These are phyloP conservation scores for Cryptotis parvus DNA, from an alignment of 2,113 vertebrate species.

Conservation along the genomic window DNA sequence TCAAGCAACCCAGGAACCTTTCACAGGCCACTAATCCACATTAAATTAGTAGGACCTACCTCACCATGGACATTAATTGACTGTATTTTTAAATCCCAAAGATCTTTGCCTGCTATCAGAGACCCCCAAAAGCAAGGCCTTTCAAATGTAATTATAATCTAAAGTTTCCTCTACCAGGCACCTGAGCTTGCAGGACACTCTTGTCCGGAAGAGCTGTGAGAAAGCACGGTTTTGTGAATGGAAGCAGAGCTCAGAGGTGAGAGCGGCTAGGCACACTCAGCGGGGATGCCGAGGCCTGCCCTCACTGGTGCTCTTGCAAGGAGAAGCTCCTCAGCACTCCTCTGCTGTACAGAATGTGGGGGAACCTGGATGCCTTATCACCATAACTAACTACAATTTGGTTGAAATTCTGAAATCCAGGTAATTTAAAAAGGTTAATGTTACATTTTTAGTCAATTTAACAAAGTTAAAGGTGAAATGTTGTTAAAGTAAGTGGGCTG, in stretches of 20 bases:
- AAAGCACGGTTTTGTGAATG: slow-evolving; percentile 13
- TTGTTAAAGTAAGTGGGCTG: not conserved
- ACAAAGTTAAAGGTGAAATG: not conserved
- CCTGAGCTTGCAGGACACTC: not conserved
- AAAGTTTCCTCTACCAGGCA: not conserved
- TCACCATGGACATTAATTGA: not conserved
- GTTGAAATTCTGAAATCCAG: slow-evolving; percentile 9
- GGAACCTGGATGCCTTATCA: not conserved
- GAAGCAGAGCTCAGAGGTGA: slow-evolving; percentile 26
- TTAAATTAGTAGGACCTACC: not conserved
- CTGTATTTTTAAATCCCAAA: slow-evolving; percentile 35
- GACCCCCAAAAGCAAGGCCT: not conserved
- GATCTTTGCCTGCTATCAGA: not conserved
- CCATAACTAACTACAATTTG: not conserved
- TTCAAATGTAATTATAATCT: not conserved
- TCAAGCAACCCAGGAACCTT: not conserved
- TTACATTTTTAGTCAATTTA: slow-evolving; percentile 31
- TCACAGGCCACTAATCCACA: not conserved
- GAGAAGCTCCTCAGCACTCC: not conserved
- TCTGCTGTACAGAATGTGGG: not conserved
- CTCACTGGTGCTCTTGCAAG: not conserved
- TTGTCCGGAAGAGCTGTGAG: slow-evolving; percentile 35
- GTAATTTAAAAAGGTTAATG: slow-evolving; percentile 19
- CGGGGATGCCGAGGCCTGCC: not conserved
- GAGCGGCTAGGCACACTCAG: not conserved